Evolutionary conservation across 2,888 invertebrate species (phyloP), one percentile per base, ranked within the genome.

Genomic region (Junonia oenone): DNA sequence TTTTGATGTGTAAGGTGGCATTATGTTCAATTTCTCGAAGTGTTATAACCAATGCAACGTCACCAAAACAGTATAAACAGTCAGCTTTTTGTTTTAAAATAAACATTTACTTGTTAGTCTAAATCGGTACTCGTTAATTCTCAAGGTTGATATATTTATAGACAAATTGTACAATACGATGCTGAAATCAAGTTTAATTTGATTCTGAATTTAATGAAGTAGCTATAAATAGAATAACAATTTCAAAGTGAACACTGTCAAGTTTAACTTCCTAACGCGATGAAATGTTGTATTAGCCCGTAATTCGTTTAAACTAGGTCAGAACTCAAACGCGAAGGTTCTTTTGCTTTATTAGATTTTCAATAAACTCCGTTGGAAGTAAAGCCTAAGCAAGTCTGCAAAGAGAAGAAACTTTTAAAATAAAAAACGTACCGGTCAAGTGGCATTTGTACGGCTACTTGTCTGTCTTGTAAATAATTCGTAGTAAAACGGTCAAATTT

Each of bases 331-430:
- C 9, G 15, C 2, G 53, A 26, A 19, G 14, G 9, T 40, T 19
- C 33, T 26, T 53, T 53, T 14, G 19, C 47, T 38, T 53, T 53
- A 53, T 53, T 53, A 29, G 53, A 40, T 53, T 47, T 48, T 40
- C 47, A 43, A 53, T 40, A 53, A 53, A 53, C 40, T 48, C 29
- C 40, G 14, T 40, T 47, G 22, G 29, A 47, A 53, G 47, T 47
- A 38, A 47, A 48, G 17, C 13, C 43, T 26, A 3, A 6, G 26
- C 26, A 19, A 19, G n/a, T 26, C 13, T 13, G 22, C 1, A 22
- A 11, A 43, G 43, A 40, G n/a, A 43, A 22, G 22, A 43, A 26
- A 40, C 11, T 40, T 26, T 2, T 13, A 13, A 22, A 22, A 26
- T 2, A 13, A 43, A 43, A 43, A 26, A 22, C n/a, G 14, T 0